Evolutionary conservation across 1,140 invertebrate genomes (phyloP), one percentile per base, ranked within the genome.

Genomic region (Agrilus planipennis): DNA sequence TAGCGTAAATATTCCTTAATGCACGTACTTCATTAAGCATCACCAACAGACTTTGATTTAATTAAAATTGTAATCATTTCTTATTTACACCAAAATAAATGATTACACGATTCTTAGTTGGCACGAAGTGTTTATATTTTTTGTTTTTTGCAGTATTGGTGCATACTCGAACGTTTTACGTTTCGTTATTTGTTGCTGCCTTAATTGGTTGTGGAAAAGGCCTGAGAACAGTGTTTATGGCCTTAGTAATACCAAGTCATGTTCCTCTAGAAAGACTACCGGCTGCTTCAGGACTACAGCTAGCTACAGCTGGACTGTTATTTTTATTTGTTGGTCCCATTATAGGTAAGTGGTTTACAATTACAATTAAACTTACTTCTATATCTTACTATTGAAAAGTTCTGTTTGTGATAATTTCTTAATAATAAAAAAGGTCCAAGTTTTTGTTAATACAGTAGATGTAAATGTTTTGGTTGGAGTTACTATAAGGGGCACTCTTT

Each of bases 201-300:
- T 69, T 75, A 46, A 71, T 79, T 19, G 77, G 77, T 0, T 65
- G 72, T 29, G 74, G 70, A 16, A 79, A 79, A 61, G 76, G 69
- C 0, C 49, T 80, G 3, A 60, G 75, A 37, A 78, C 75, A 20
- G 73, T 80, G 2, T 78, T 78, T 49, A 76, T 77, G 69, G 70
- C 74, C 0, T 54, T 80, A 11, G 73, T 77, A 4, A 76, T 79
- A 41, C 74, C 76, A 11, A 66, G 67, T 0, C 72, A 78, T 49
- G 75, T 80, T 21, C 72, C 75, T 4, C 49, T 78, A 10, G 67
- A 73, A 31, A 67, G 73, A 25, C 51, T 79, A 29, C 73, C 76
- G 1, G 73, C 69, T 14, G 76, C 76, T 7, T 69, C 71, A 0
- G 76, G 76, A 7, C 57, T 79, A 18, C 75, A 78, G 50, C 54